Evolutionary conservation across 2,888 invertebrate species (phyloP).

Genomic region (Leptura quadrifasciata): DNA sequence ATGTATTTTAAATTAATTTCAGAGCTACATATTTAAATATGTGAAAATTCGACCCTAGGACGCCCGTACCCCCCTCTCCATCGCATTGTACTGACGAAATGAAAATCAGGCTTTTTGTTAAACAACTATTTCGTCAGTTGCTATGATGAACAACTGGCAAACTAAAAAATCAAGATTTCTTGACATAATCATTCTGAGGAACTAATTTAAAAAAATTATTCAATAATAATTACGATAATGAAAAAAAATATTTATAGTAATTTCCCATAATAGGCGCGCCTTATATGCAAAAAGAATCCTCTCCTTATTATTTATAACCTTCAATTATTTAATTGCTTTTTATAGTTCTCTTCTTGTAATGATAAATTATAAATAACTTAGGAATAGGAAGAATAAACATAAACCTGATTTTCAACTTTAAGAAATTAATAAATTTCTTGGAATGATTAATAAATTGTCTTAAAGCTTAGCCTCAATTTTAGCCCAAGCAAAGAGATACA

Average conservation of each 20-base stretch:
- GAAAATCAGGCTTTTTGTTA: background rate
- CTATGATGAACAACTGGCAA: too few relatives aligned
- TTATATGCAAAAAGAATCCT: background rate
- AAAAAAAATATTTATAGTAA: background rate
- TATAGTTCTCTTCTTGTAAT: background rate
- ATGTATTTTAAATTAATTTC: conserved; percentile 21
- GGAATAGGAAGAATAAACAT: background rate
- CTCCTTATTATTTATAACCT: background rate
- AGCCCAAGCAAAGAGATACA: too few relatives aligned
- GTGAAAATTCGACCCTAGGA: background rate
- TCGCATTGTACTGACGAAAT: background rate
- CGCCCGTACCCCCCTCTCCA: background rate
- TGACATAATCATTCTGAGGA: too few relatives aligned
- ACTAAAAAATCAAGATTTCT: too few relatives aligned
- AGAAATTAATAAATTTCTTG: background rate
- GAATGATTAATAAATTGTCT: background rate
- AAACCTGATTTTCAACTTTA: conserved; percentile 1
- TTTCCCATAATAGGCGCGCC: background rate
- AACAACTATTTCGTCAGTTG: too few relatives aligned
- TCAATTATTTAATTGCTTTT: background rate
- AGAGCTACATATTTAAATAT: conserved; percentile 11
- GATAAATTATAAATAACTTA: background rate
- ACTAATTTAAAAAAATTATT: too few relatives aligned
- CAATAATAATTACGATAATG: too few relatives aligned
- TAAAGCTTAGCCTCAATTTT: too few relatives aligned